A percentile compares a stretch with the other conserved stretches of the same genome.
These are phyloP conservation scores for Gopherus flavomarginatus DNA, from an alignment of 2,113 vertebrate genomes.

Conservation along the genomic window DNA sequence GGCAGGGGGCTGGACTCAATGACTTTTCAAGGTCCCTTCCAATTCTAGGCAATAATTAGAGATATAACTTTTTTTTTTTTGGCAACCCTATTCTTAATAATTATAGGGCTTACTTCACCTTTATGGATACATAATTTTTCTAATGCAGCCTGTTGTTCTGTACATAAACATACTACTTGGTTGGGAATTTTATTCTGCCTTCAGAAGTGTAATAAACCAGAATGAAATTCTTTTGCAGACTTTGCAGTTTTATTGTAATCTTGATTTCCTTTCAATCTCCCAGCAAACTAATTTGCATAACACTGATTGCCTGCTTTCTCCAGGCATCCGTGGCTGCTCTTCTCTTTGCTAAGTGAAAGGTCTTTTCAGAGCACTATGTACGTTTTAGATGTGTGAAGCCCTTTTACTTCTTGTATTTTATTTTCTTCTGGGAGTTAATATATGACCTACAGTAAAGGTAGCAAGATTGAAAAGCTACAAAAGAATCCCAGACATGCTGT, in stretches of 20 bases:
- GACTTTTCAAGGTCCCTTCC: too few relatives aligned
- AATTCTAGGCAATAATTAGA: too few relatives aligned
- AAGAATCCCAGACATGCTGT: background rate
- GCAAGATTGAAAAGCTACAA: background rate
- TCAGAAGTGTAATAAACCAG: background rate
- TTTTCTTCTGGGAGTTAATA: background rate
- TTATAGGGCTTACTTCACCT: background rate
- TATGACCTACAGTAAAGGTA: slow-evolving; percentile 6
- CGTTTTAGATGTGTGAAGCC: background rate
- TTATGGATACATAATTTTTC: background rate
- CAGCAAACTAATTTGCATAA: slow-evolving; percentile 43
- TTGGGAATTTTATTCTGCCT: slow-evolving; percentile 13
- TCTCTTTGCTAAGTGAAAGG: slow-evolving; percentile 10
- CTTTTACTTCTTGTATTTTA: background rate
- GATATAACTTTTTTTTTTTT: too few relatives aligned
- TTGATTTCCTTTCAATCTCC: slow-evolving; percentile 1
- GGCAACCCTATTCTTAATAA: too few relatives aligned
- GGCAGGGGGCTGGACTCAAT: too few relatives aligned
- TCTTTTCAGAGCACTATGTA: background rate
- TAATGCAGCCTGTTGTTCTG: background rate
- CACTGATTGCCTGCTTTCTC: slow-evolving; percentile 38
- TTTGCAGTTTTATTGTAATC: background rate
- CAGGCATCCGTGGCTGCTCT: background rate
- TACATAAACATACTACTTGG: background rate
- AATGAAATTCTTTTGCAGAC: background rate